A percentile compares a stretch with the other conserved stretches of the same genome.
Evolutionary conservation across 2,113 vertebrate genomes (phyloP).

Genomic region (Acanthisitta chloris): DNA sequence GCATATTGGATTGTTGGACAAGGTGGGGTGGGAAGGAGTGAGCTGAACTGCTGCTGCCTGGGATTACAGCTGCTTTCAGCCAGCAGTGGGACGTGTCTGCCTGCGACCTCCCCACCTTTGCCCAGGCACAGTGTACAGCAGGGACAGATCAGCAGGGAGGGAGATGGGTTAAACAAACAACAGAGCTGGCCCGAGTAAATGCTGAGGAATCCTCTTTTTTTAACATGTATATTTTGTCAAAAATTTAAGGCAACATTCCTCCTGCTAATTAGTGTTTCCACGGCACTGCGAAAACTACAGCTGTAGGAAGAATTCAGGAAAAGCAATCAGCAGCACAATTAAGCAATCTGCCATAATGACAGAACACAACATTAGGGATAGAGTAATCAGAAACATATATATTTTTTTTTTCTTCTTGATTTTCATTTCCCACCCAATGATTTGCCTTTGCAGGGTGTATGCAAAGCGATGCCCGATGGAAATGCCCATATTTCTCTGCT

Average conservation of each 20-base stretch:
- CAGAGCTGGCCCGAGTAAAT: not conserved
- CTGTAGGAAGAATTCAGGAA: conserved; percentile 68
- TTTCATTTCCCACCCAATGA: conserved; percentile 48
- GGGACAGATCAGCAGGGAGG: not conserved
- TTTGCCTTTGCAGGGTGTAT: conserved; percentile 23
- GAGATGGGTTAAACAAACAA: conserved; percentile 15
- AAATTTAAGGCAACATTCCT: conserved; percentile 57
- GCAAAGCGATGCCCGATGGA: not conserved
- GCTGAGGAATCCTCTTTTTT: not conserved
- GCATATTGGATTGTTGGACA: not conserved
- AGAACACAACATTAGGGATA: conserved; percentile 69
- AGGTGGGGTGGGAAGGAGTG: not conserved
- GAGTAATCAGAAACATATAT: conserved; percentile 71
- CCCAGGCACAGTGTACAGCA: not conserved
- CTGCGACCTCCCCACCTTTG: not conserved
- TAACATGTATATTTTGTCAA: not conserved
- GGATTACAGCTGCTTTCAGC: not conserved
- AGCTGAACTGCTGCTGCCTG: not conserved
- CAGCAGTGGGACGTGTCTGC: not conserved
- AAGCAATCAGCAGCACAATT: conserved; percentile 75
- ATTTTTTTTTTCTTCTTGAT: conserved; percentile 64
- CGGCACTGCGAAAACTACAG: conserved; percentile 40
- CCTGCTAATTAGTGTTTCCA: conserved; percentile 66
- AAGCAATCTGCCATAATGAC: conserved; percentile 72
- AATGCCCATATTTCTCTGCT: not conserved